Percentiles rank a stretch among this genome's conserved stretches.
Conservation (phyloP, 23 tunicate species). For the Diplosoma virens region DNA sequence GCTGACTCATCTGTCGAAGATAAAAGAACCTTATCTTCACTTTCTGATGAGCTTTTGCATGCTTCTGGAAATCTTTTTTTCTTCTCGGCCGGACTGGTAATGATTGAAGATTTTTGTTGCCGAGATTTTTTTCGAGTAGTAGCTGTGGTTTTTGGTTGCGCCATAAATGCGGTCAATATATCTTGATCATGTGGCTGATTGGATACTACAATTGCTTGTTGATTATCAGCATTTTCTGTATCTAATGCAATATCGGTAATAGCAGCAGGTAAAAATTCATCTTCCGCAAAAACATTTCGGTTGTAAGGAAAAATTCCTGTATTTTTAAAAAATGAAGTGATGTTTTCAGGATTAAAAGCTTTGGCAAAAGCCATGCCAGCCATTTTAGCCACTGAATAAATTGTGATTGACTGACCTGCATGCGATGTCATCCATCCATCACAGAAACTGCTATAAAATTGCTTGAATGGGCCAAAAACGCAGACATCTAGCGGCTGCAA, state of each 20-base stretch:
- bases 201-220: no score
- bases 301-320: conserved; percentile 10
- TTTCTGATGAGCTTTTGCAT: no score
- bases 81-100: no score
- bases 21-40: no score
- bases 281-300: neutral
- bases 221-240: no score
- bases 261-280: neutral
- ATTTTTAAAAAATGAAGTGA: neutral
- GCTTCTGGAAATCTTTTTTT: no score
- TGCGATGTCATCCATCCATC: neutral
- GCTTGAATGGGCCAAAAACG: conserved; percentile 43
- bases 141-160: no score
- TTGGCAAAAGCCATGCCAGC: conserved; percentile 7
- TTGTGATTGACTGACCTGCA: neutral
- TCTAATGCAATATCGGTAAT: neutral
- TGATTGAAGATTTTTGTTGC: no score
- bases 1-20: no score
- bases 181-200: no score
- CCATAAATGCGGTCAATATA: no score
- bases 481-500: conserved; percentile 45
- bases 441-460: neutral
- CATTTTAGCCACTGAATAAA: conserved; percentile 18
- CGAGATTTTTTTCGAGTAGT: no score
- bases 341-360: conserved; percentile 7